Evolutionary conservation across 2,797 vertebrate species (phyloP), one percentile per base, ranked within the genome.

Genomic region (Lepilemur septentrionalis): DNA sequence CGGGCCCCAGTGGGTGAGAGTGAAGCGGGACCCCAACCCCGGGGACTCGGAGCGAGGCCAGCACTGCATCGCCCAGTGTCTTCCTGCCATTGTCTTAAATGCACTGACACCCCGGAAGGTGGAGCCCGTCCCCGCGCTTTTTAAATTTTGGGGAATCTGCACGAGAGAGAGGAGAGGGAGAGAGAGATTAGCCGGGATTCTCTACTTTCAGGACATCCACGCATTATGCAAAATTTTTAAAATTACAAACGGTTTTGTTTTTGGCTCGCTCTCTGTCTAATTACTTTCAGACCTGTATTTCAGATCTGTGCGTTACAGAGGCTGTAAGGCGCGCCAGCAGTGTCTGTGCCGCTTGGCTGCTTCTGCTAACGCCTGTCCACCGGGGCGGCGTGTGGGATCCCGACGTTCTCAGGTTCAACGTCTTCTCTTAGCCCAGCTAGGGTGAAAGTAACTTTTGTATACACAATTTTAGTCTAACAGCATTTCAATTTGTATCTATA

Each of bases 401-500:
- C 0, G 28, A 48, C 38, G 8, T 72, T 50, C 75, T 80, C 5
- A 0, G n/a, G 18, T 32, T 25, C 48, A 38, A 3, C 0, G 22
- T 75, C 41, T 95, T n/a, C 73, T 48, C 63, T 76, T 20, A 86
- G 38, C 32, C 13, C 1, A 22, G 13, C n/a, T 84, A 76, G 17
- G 23, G 25, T 23, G 90, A 82, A 89, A 89, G 70, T 48, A 90
- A 90, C 50, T 35, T 73, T 82, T 79, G 85, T 48, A 61, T 73
- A 0, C 46, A 94, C n/a, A n/a, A 52, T 11, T 78, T 55, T 72
- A 63, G 25, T 57, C 52, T 92, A 82, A 86, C 2, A 35, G n/a
- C 25, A 95, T 81, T 85, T 92, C 59, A 75, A 5, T 55, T 89
- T 85, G 38, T 84, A 86, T 41, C 72, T 94, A 22, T 22, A 41